These are phyloP conservation scores for Tragelaphus imberbis DNA, from an alignment of 2,113 vertebrate genomes.

Conservation along the genomic window DNA sequence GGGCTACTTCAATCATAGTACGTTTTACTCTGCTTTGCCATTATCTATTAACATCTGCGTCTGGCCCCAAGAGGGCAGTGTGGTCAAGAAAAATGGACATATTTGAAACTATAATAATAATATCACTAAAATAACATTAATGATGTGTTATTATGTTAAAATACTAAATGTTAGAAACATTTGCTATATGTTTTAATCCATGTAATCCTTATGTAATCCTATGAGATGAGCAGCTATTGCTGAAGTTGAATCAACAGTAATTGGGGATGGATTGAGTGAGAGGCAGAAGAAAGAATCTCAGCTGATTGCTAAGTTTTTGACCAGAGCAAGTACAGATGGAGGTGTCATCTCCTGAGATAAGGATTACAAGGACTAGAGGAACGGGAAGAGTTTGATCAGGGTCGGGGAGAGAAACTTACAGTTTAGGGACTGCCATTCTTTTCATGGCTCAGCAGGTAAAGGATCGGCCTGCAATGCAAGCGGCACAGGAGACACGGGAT, in stretches of 20 bases:
- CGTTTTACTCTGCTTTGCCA: not conserved
- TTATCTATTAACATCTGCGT: not conserved
- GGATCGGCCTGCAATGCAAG: not conserved
- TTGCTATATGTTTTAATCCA: not conserved
- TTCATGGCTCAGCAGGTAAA: not conserved
- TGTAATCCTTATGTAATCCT: not conserved
- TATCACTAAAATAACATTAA: not conserved
- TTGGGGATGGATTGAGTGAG: not conserved
- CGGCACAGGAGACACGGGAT: not conserved
- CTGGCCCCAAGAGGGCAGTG: not conserved
- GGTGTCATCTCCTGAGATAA: not conserved
- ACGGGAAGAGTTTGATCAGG: not conserved
- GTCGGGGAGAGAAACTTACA: not conserved
- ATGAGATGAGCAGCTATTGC: not conserved
- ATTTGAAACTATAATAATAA: not conserved
- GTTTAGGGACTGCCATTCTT: not conserved
- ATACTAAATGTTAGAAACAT: not conserved
- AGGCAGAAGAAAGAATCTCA: not conserved
- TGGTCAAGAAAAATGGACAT: not conserved
- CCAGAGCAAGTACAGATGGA: not conserved
- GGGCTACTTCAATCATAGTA: not conserved
- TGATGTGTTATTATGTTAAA: not conserved
- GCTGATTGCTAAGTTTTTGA: not conserved
- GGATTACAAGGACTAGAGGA: not conserved
- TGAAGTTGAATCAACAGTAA: not conserved